Base-by-base conservation (phyloP, 2,113 vertebrate genomes). In the Electrona antarctica region DNA sequence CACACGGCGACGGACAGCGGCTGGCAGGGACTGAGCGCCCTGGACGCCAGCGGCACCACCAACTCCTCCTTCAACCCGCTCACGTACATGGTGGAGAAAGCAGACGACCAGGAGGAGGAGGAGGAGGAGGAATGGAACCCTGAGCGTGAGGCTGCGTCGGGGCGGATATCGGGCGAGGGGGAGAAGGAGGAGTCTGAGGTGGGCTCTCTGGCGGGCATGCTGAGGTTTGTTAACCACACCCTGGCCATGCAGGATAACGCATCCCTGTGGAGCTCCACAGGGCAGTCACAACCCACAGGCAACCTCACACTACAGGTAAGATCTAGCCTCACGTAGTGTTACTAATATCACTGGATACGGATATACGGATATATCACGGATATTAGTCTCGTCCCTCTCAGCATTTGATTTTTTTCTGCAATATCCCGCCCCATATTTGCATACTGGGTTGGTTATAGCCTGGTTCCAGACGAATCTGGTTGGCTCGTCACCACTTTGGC, bases 151-250 rank as follows among this genome's bases (percentile, higher is more conserved):
- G 60, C 41, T 3, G 2, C 41, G 3, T 11, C 29, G 6, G 10
- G 6, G 46, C 76, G 60, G 59, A 74, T 68, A n/a, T 63, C 47
- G 33, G 74, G 61, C 0, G 28, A 55, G 0, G 14, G 45, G 63
- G 67, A 76, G 57, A 69, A 71, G 60, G 69, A 63, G 51, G 15
- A 15, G 69, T 46, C 60, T 6, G 69, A 60, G 33, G 28, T 1
- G 41, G 84, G 67, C 52, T 85, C 90, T 1, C 85, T 93, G 12
- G 87, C 88, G 0, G 90, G 90, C n/a, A 92, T 92, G 91, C 84
- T 92, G 83, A 89, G 60, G 75, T 93, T 93, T 59, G 92, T 93
- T 7, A 90, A 92, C 62, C 91, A 92, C 81, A 92, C 92, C 0
- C 55, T 93, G 50, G 92, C 92, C 13, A 87, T 86, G 82, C 91